Conservation (phyloP, 2,888 invertebrate genomes). For the Athetis lepigone region DNA sequence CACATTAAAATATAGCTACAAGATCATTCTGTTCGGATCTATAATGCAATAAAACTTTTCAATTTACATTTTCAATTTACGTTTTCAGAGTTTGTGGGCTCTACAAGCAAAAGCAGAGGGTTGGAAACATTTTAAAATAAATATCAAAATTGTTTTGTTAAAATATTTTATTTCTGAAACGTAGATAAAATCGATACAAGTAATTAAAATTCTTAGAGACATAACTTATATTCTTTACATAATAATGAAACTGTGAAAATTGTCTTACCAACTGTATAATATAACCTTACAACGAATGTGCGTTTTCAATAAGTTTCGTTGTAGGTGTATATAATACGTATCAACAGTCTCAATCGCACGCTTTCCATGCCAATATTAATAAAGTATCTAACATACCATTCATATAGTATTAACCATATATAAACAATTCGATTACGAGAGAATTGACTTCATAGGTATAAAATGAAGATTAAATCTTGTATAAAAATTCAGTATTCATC, state of each 20-base stretch:
- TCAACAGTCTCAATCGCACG: constrained; percentile 83
- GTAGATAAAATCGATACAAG: constrained; percentile 91
- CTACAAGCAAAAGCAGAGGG: neutral
- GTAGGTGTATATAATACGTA: constrained; percentile 70
- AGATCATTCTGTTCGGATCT: too few species aligned
- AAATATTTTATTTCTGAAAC: constrained; percentile 91
- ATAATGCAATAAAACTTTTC: too few species aligned
- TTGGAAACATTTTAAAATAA: constrained; percentile 45
- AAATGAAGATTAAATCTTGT: constrained; percentile 82
- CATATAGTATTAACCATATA: constrained; percentile 76
- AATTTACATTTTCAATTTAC: too few species aligned
- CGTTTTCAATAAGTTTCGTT: constrained; percentile 79
- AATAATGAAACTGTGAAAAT: constrained; percentile 88
- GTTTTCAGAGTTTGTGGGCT: constrained; percentile 8
- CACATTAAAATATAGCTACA: too few species aligned
- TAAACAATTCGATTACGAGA: constrained; percentile 83
- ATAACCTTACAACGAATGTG: constrained; percentile 80
- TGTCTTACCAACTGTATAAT: constrained; percentile 85
- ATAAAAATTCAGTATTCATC: constrained; percentile 80
- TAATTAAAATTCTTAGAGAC: constrained; percentile 90
- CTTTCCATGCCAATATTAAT: constrained; percentile 78
- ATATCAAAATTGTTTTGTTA: constrained; percentile 82
- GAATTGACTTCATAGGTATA: constrained; percentile 87
- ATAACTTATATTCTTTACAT: constrained; percentile 87
- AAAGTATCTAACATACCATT: constrained; percentile 73